Evolutionary conservation across 2,113 vertebrate species (phyloP), one percentile per base, ranked within the genome.

Genomic region (Choloepus hoffmanni): DNA sequence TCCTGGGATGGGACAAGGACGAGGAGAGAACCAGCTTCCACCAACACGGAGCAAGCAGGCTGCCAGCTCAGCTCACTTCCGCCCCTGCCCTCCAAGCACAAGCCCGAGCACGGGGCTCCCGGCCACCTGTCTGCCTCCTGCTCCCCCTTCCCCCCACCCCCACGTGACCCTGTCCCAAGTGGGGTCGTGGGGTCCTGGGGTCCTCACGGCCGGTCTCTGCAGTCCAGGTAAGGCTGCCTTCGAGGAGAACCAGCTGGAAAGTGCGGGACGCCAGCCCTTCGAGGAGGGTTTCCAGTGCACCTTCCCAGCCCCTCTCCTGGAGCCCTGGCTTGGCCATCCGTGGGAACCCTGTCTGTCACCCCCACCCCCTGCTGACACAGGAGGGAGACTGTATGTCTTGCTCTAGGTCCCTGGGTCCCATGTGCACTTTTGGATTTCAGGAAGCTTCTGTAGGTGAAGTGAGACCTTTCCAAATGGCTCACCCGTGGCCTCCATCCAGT

Each of bases 131-230:
- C 65, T 18, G 68, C n/a, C 77, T 72, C n/a, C 19, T 58, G 11
- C 0, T 11, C 48, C 30, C 53, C 63, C 23, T 9, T 6, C 48
- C 15, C 43, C 10, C 10, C 26, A 5, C 88, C 24, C 4, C 48
- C 48, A 50, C 7, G 0, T 2, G 23, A 0, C 90, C 50, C 28
- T 9, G 43, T 40, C 8, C 30, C 40, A 14, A 55, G 26, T 36
- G 9, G 0, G 9, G 36, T 11, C 33, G 26, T 36, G 9, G 0
- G 9, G 36, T 11, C 33, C 7, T 55, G 0, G 7, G 55, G 11
- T 0, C 18, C 40, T 18, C 33, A 13, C 26, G 11, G 68, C 14
- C 55, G 18, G 18, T 73, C 40, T 45, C 40, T 5, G 40, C 9
- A 23, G 43, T 3, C 2, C 7, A 5, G 24, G 24, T 18, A 13